Evolutionary conservation across 23 tunicate species (phyloP).

Genomic region (Phallusia fumigata): DNA sequence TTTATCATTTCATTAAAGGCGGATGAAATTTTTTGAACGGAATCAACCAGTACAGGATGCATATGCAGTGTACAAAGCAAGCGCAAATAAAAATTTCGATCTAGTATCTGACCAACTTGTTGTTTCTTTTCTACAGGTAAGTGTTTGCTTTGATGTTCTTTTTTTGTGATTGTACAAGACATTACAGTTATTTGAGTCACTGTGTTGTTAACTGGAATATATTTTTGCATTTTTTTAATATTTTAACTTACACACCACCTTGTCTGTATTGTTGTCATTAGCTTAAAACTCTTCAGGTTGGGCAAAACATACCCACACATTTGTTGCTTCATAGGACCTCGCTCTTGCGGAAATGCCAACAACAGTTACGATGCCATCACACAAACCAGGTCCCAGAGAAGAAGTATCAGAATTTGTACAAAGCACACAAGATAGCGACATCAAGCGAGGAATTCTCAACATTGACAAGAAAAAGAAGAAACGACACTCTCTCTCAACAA

Average conservation of each 20-base stretch:
- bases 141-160: background rate
- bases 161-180: background rate
- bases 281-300: too few species aligned
- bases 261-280: too few species aligned
- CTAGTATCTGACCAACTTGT: conserved; percentile 39
- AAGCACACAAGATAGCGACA: background rate
- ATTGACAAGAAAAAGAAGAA: background rate
- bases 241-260: too few species aligned
- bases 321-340: background rate
- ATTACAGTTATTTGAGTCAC: background rate
- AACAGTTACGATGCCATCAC: background rate
- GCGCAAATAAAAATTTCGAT: conserved; percentile 20
- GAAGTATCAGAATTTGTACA: background rate
- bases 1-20: conserved; percentile 11
- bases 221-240: too few species aligned
- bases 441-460: conserved; percentile 4
- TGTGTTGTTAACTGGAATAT: too few species aligned
- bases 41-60: conserved; percentile 41
- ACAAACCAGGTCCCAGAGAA: background rate
- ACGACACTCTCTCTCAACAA: background rate
- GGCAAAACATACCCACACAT: too few species aligned
- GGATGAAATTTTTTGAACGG: conserved; percentile 39
- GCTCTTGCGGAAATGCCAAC: conserved; percentile 5
- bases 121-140: conserved; percentile 33
- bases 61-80: conserved; percentile 28